A percentile compares a stretch with the other conserved stretches of the same genome.
Evolutionary conservation across 2,113 vertebrate genomes (phyloP).

Genomic region (Microcebus ravelobensis): DNA sequence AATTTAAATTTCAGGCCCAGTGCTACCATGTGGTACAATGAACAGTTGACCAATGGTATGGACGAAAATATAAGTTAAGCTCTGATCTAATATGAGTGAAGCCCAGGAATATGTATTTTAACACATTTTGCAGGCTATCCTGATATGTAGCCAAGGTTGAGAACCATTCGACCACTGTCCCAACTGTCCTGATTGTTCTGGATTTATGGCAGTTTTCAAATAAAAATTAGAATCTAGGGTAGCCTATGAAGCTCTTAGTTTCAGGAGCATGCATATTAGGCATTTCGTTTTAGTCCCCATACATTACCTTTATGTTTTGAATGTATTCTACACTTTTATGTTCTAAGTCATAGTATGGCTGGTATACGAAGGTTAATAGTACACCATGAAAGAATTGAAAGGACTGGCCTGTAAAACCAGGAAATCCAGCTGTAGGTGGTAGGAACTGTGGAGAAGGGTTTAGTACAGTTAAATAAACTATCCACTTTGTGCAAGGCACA

Average conservation of each 20-base stretch:
- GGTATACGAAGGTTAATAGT: background rate
- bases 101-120: background rate
- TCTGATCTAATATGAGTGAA: background rate
- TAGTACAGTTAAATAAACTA: background rate
- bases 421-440: background rate
- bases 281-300: background rate
- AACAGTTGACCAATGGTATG: background rate
- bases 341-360: background rate
- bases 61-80: background rate
- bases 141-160: background rate
- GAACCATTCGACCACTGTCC: background rate
- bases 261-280: background rate
- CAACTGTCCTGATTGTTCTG: background rate
- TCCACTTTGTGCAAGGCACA: background rate
- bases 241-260: background rate
- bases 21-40: background rate
- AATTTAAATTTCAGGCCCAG: background rate
- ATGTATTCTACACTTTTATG: background rate
- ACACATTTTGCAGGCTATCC: background rate
- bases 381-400: background rate
- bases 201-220: background rate
- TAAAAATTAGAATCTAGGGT: background rate
- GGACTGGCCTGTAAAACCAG: background rate
- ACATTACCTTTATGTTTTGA: background rate
- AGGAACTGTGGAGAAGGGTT: background rate